A percentile compares a stretch with the other conserved stretches of the same genome.
Evolutionary conservation across 2,888 invertebrate species (phyloP).

Genomic region (Trissoscelio sp.): DNA sequence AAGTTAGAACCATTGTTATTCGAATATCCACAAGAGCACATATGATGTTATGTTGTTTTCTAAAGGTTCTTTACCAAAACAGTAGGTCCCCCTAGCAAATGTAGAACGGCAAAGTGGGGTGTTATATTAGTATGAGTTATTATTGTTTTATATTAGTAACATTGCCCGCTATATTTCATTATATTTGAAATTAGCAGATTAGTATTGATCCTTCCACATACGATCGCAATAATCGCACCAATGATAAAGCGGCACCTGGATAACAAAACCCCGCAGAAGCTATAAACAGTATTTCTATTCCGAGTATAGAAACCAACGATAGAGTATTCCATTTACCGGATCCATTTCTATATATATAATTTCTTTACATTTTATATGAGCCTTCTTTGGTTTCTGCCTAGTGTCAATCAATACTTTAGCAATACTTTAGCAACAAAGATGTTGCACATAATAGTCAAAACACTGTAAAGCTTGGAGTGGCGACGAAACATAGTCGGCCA

Average conservation of each 20-base stretch:
- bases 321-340: background rate
- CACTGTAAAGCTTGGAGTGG: background rate
- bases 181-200: no score
- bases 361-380: conserved; percentile 25
- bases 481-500: background rate
- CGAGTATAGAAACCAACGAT: background rate
- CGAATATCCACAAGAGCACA: no score
- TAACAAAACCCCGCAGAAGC: background rate
- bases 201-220: no score
- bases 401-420: conserved; percentile 30
- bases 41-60: no score
- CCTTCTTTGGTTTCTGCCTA: background rate
- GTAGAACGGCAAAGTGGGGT: no score
- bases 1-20: no score
- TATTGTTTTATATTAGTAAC: no score
- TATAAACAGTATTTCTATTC: conserved; percentile 1
- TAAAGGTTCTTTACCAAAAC: no score
- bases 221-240: no score
- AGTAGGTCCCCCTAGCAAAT: no score
- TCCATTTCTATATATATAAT: conserved; percentile 19
- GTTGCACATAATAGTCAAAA: background rate
- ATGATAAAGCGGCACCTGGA: background rate
- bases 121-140: no score
- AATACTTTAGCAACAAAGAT: background rate
- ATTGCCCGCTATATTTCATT: no score